A percentile compares a stretch with the other conserved stretches of the same genome.
Conservation (phyloP, 2,888 invertebrate genomes). For the Spodoptera exigua region DNA sequence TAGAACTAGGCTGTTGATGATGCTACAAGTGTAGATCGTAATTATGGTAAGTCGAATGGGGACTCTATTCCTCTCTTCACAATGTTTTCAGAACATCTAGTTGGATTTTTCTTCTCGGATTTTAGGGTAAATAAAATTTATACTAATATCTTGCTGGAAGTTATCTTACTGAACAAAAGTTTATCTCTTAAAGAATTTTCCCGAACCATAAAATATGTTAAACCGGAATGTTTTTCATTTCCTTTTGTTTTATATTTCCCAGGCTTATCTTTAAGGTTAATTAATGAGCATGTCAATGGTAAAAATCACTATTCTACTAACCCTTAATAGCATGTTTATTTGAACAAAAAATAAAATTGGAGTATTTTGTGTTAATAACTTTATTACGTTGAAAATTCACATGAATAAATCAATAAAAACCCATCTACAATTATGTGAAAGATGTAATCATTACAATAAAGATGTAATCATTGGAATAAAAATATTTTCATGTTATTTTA, state of each 20-base stretch:
- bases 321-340: conserved; percentile 9
- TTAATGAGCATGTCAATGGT: not conserved
- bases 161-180: not conserved
- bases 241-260: conserved; percentile 41
- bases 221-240: conserved; percentile 21
- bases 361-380: not conserved
- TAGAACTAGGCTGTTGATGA: too few species aligned
- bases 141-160: not conserved
- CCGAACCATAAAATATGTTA: not conserved
- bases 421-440: too few species aligned
- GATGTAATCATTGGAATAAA: too few species aligned
- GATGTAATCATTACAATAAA: too few species aligned
- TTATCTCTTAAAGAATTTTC: conserved; percentile 11
- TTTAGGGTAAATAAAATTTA: not conserved
- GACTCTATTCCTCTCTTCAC: too few species aligned
- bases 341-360: not conserved
- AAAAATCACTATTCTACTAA: not conserved
- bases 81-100: too few species aligned
- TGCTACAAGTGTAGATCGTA: too few species aligned
- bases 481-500: too few species aligned
- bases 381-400: too few species aligned
- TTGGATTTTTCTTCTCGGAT: too few species aligned
- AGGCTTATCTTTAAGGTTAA: conserved; percentile 18
- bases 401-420: too few species aligned
- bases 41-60: too few species aligned